phyloP scores from a whole-genome alignment of 92 coral and sea anemone species.

The Phenganax marumi region DNA sequence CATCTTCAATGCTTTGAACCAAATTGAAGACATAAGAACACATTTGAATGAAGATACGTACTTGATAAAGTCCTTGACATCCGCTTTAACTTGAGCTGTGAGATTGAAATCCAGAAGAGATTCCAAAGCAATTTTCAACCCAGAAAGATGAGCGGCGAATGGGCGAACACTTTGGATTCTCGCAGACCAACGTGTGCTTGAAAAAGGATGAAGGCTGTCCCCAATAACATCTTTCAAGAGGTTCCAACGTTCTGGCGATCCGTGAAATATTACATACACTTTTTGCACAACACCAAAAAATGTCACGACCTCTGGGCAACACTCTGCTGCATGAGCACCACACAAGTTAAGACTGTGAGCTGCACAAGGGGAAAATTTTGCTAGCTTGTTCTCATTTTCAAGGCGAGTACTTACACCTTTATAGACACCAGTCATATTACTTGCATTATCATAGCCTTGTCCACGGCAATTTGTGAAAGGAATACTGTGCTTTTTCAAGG shows the following conservation, averaged over 20 bases:
- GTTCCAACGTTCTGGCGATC: too few species aligned
- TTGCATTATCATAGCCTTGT: too few species aligned
- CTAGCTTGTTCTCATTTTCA: too few species aligned
- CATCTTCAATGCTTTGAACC: not conserved
- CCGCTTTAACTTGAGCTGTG: slow-evolving; percentile 12
- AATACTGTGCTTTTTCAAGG: too few species aligned
- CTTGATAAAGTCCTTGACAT: not conserved
- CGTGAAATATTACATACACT: not conserved
- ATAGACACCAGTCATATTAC: too few species aligned
- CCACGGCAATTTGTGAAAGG: too few species aligned
- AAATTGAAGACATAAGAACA: not conserved
- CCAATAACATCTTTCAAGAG: too few species aligned
- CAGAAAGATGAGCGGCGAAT: not conserved
- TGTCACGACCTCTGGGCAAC: too few species aligned
- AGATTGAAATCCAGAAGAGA: slow-evolving; percentile 7
- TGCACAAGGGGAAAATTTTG: not conserved
- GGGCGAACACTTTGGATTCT: slow-evolving; percentile 6
- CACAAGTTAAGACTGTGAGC: slow-evolving; percentile 19
- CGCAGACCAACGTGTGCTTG: slow-evolving; percentile 4
- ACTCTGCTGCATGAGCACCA: too few species aligned
- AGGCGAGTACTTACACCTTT: too few species aligned
- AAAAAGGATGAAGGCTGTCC: too few species aligned
- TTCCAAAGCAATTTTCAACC: not conserved
- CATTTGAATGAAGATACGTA: slow-evolving; percentile 4
- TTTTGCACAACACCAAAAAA: slow-evolving; percentile 20